These are phyloP conservation scores for Anaspis maculata DNA, from an alignment of 2,888 invertebrate species.

Conservation along the genomic window DNA sequence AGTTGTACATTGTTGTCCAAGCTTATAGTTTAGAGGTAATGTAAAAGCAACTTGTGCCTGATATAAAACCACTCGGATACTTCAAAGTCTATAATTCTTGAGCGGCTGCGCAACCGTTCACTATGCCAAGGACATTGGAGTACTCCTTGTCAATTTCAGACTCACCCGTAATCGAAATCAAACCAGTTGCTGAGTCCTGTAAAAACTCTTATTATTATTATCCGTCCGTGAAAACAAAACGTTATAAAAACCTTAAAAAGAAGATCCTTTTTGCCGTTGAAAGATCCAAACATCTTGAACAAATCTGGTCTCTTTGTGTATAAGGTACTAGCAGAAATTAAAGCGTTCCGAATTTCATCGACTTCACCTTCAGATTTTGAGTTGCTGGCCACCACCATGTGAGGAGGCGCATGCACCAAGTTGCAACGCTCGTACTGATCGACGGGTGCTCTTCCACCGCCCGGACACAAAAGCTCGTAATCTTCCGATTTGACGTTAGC, in stretches of 20 bases:
- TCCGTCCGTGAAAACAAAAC: not conserved
- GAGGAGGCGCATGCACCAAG: conserved; percentile 52
- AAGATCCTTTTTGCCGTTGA: conserved; percentile 44
- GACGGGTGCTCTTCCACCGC: conserved; percentile 50
- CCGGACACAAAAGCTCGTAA: conserved; percentile 56
- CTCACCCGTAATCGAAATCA: conserved; percentile 35
- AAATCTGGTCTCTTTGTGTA: conserved; percentile 50
- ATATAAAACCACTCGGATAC: too few relatives aligned
- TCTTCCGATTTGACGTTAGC: conserved; percentile 42
- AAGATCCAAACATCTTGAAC: conserved; percentile 58
- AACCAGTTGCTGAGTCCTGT: conserved; percentile 43
- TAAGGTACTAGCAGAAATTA: conserved; percentile 50
- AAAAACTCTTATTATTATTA: too few relatives aligned
- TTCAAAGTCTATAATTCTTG: too few relatives aligned
- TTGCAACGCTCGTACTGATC: conserved; percentile 52
- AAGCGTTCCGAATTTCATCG: conserved; percentile 54
- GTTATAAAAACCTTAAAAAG: conserved; percentile 53
- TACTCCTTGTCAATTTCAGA: conserved; percentile 29
- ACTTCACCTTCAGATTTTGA: conserved; percentile 36
- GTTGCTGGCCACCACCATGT: conserved; percentile 42
- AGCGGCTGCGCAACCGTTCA: conserved; percentile 24
- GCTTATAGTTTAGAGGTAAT: too few relatives aligned
- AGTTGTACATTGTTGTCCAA: too few relatives aligned
- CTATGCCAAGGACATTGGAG: conserved; percentile 20
- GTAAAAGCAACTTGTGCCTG: too few relatives aligned